Conservation (phyloP, 2,888 invertebrate species). For the Trichogramma dendrolimi region DNA sequence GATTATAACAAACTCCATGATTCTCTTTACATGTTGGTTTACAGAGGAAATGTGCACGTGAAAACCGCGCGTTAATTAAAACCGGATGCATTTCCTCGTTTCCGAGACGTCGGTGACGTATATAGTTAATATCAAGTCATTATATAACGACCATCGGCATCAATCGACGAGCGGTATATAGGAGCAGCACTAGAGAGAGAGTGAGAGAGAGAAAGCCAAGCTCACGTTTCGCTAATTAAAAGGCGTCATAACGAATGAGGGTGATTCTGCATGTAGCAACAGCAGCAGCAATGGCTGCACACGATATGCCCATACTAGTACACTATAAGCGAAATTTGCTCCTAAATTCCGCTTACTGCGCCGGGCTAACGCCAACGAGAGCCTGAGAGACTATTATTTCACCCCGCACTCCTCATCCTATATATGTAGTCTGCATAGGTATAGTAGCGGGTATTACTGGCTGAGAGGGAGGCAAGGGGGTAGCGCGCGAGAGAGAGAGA, state of each 20-base stretch:
- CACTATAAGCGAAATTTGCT: constrained; percentile 25
- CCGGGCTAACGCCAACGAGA: constrained; percentile 3
- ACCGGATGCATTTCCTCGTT: constrained; percentile 23
- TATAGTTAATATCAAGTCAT: too few species aligned
- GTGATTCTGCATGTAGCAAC: constrained; percentile 31
- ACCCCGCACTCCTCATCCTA: constrained; percentile 16
- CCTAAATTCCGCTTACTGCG: constrained; percentile 34
- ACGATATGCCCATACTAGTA: constrained; percentile 17
- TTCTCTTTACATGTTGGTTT: too few species aligned
- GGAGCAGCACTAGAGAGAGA: neutral
- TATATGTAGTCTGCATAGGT: neutral
- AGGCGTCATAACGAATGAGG: constrained; percentile 32
- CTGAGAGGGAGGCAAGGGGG: constrained; percentile 28
- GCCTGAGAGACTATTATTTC: constrained; percentile 33
- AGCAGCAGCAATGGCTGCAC: constrained; percentile 24
- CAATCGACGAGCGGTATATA: constrained; percentile 10
- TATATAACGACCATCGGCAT: constrained; percentile 12
- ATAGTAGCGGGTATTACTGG: constrained; percentile 16
- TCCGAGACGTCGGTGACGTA: neutral
- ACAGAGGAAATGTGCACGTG: too few species aligned
- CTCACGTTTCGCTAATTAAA: constrained; percentile 32
- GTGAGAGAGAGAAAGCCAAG: neutral
- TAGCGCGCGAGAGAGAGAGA: constrained; percentile 16
- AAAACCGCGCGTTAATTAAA: constrained; percentile 23
- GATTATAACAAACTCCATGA: too few species aligned